Percentiles rank a stretch among this genome's conserved stretches.
Conservation (phyloP, 2,797 vertebrate genomes). For the Sebastes hopkinsi region DNA sequence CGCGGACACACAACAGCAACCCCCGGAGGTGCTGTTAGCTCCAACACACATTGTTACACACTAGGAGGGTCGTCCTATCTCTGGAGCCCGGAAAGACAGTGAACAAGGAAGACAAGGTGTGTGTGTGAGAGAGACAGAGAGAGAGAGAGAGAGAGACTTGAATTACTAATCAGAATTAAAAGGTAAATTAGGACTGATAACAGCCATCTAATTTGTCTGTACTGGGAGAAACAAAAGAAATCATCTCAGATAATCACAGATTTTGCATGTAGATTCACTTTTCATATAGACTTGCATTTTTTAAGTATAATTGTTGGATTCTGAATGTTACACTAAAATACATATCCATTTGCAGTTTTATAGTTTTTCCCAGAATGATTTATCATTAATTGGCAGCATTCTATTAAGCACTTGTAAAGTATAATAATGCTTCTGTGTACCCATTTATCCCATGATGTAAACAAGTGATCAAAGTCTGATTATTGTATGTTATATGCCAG, state of each 20-base stretch:
- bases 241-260: not conserved
- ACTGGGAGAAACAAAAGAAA: not conserved
- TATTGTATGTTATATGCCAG: not conserved
- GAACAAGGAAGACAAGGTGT: constrained; percentile 17
- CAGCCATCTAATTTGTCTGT: not conserved
- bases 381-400: not conserved
- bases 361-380: not conserved
- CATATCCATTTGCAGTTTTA: not conserved
- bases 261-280: not conserved
- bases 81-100: constrained; percentile 33
- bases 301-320: not conserved
- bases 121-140: not conserved
- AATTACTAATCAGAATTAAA: constrained; percentile 20
- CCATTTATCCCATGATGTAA: not conserved
- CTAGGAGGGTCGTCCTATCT: constrained; percentile 57
- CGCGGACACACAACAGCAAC: constrained; percentile 46
- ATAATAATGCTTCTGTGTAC: not conserved
- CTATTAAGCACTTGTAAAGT: not conserved
- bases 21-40: constrained; percentile 66
- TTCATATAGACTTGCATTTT: not conserved
- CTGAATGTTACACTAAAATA: not conserved
- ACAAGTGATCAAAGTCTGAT: not conserved
- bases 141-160: not conserved
- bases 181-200: constrained; percentile 1
- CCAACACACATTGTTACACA: constrained; percentile 64